phyloP scores from a whole-genome alignment of 2,113 vertebrate genomes.

The Oryzias celebensis region DNA sequence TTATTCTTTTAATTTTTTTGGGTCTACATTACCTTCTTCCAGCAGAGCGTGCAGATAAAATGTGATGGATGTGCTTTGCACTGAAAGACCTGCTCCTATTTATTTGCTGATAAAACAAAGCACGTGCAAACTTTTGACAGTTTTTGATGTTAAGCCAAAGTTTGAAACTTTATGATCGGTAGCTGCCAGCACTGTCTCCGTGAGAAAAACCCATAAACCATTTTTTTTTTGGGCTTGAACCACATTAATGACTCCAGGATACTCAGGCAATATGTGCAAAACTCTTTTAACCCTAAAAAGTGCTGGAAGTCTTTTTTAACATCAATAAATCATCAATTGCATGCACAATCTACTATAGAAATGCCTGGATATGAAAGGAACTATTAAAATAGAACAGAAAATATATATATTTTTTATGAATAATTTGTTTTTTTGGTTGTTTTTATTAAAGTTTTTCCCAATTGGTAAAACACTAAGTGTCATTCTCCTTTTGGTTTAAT shows the following conservation, averaged over 20 bases:
- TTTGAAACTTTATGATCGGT: conserved; percentile 28
- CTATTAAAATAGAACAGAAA: too few relatives aligned
- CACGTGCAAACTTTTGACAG: conserved; percentile 42
- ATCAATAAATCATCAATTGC: too few relatives aligned
- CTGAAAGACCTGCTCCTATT: conserved; percentile 56
- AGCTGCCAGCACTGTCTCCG: conserved; percentile 35
- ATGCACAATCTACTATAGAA: too few relatives aligned
- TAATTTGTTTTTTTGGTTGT: too few relatives aligned
- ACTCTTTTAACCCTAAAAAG: background rate
- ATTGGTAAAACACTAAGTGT: too few relatives aligned
- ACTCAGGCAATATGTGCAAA: conserved; percentile 14
- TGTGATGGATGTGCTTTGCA: conserved; percentile 24
- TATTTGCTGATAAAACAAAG: conserved; percentile 59
- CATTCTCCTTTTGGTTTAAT: too few relatives aligned
- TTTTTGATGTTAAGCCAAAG: conserved; percentile 56
- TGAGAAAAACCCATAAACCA: conserved; percentile 23
- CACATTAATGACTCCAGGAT: conserved; percentile 35
- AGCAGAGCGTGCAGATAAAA: conserved; percentile 15
- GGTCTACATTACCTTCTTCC: conserved; percentile 45
- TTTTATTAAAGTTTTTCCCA: too few relatives aligned
- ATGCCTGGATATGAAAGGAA: too few relatives aligned
- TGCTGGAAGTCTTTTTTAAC: too few relatives aligned
- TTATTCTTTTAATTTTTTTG: background rate
- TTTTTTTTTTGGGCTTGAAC: conserved; percentile 39
- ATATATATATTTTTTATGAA: too few relatives aligned